Base-by-base conservation (phyloP, 2,888 invertebrate genomes). In the Machimus rusticus region DNA sequence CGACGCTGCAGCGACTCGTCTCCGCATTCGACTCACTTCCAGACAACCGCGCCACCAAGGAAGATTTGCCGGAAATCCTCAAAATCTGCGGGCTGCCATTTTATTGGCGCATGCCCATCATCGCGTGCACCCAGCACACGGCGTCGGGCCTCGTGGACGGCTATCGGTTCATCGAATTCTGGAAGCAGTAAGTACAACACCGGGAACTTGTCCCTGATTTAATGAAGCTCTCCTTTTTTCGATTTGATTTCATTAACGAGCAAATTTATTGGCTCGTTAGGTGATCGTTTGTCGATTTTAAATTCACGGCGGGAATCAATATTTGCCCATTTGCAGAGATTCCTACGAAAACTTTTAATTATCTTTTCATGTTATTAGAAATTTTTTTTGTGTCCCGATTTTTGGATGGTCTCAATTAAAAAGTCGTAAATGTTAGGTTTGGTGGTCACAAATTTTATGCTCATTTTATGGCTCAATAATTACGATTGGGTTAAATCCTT, bases 101-200 rank as follows among this genome's bases (percentile, higher is more conserved):
- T 87, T 99, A 99, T 93, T 99, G 99, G 99, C 99, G 99, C 92
- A 96, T 97, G 92, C 97, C 99, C n/a, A 94, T 99, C 88, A 99
- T 98, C 94, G 94, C 96, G 89, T 97, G 97, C 84, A 96, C 97
- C 51, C 97, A 93, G 95, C 96, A 92, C 94, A 96, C 92, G 93
- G 95, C 94, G 92, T 95, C 93, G 91, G 94, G 94, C 93, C 95
- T 93, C 82, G 95, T 98, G 89, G 97, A 98, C 90, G 95, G 96
- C 90, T 95, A 96, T 92, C 95, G 96, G 90, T 98, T 98, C 92
- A 95, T 98, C 89, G 96, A 96, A 90, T 98, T 97, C 93, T 98
- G 98, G 98, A 96, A 96, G 94, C 96, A 96, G 98, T 98, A 93
- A 95, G 95, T 84, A 55, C 3, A 76, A 55, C 23, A 76, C 8